Percentiles rank a stretch among this genome's conserved stretches.
Evolutionary conservation across 2,797 vertebrate genomes (phyloP).

Genomic region (Eleutherodactylus coqui): DNA sequence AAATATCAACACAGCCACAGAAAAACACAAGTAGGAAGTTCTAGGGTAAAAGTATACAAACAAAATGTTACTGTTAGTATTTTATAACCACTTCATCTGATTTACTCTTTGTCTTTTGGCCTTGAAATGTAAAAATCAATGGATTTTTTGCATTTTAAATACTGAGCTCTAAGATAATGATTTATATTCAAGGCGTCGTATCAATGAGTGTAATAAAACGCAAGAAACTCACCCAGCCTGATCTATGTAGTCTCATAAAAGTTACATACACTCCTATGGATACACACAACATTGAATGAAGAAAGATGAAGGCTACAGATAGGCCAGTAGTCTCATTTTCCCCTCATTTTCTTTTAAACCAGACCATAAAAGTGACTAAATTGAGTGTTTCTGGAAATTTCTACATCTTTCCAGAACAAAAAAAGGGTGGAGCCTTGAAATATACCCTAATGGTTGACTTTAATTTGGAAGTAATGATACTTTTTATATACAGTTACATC

Average conservation of each 20-base stretch:
- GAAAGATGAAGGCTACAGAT: background rate
- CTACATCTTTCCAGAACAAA: too few relatives aligned
- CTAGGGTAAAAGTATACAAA: background rate
- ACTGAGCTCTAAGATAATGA: slow-evolving; percentile 30
- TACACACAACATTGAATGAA: background rate
- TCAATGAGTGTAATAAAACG: background rate
- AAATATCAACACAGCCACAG: too few relatives aligned
- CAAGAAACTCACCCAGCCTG: background rate
- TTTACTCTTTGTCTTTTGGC: background rate
- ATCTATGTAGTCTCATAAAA: background rate
- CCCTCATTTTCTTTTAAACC: too few relatives aligned
- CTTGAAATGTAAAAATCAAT: slow-evolving; percentile 2
- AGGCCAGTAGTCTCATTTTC: background rate
- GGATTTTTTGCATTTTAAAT: slow-evolving; percentile 36
- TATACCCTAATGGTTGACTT: background rate
- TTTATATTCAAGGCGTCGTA: slow-evolving; percentile 20
- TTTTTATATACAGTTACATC: too few relatives aligned
- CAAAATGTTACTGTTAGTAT: background rate
- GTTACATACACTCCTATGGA: background rate
- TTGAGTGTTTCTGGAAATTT: too few relatives aligned
- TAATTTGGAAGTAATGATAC: too few relatives aligned
- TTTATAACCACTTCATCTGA: background rate
- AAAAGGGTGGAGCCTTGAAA: too few relatives aligned
- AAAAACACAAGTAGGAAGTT: too few relatives aligned
- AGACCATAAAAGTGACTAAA: too few relatives aligned